Evolutionary conservation across 1,140 invertebrate genomes (phyloP).

Genomic region (Helicoverpa zea): DNA sequence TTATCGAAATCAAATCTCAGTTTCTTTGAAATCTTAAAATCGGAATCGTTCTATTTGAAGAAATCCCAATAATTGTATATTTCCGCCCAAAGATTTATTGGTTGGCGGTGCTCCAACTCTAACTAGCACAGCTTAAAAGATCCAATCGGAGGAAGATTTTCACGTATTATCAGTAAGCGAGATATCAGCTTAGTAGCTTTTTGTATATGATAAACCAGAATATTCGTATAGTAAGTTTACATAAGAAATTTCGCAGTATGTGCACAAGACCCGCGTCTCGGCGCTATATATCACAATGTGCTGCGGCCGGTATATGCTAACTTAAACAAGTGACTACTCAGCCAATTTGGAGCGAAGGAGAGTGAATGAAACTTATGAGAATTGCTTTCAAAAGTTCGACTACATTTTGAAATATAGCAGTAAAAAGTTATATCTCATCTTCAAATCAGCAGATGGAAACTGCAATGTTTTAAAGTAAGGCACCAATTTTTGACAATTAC

Average conservation of each 20-base stretch:
- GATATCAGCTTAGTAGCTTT: neutral
- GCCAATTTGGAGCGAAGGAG: neutral
- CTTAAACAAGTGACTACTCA: neutral
- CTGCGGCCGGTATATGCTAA: neutral
- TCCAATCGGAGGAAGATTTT: constrained; percentile 31
- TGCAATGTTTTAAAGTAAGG: no score
- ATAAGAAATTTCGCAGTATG: no score
- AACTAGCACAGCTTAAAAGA: constrained; percentile 15
- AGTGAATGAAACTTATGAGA: constrained; percentile 4
- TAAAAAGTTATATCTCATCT: neutral
- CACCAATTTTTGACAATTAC: no score
- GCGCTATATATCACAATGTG: constrained; percentile 12
- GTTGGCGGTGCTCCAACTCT: neutral
- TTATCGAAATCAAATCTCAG: neutral
- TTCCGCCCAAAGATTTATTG: neutral
- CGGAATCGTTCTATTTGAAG: neutral
- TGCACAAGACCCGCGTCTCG: no score
- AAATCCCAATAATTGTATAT: neutral
- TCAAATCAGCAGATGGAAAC: no score
- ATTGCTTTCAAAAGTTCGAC: neutral
- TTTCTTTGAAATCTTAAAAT: neutral
- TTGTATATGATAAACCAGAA: neutral
- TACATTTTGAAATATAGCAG: neutral
- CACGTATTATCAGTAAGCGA: neutral
- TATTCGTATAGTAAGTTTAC: neutral